These are phyloP conservation scores for Neoscelio sp. DNA, from an alignment of 2,888 invertebrate genomes.

Conservation along the genomic window DNA sequence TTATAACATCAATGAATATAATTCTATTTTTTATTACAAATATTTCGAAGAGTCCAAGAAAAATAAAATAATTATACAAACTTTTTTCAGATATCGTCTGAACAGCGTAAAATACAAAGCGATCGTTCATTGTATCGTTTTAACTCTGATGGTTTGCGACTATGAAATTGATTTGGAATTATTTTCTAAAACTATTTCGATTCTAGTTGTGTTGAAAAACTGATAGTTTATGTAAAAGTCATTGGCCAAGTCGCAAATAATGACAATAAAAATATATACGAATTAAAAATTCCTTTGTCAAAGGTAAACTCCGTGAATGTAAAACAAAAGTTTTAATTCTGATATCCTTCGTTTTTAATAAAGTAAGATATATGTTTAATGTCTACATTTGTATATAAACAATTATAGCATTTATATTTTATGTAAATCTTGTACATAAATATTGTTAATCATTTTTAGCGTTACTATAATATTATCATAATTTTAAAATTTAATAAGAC, in stretches of 20 bases:
- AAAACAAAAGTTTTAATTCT: too few species aligned
- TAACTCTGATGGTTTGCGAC: neutral
- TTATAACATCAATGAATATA: too few species aligned
- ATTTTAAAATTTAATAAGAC: too few species aligned
- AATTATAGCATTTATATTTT: too few species aligned
- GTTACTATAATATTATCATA: too few species aligned
- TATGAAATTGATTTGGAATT: conserved; percentile 12
- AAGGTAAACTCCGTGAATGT: neutral
- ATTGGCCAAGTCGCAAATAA: conserved; percentile 2
- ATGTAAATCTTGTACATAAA: too few species aligned
- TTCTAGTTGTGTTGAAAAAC: conserved; percentile 2
- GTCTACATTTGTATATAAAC: too few species aligned
- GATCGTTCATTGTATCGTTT: conserved; percentile 29
- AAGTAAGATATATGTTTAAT: too few species aligned
- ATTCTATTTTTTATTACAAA: too few species aligned
- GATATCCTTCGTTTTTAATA: too few species aligned
- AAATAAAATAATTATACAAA: conserved; percentile 10
- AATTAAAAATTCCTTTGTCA: conserved; percentile 28
- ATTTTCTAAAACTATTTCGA: neutral
- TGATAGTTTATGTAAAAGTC: neutral
- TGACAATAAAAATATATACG: neutral
- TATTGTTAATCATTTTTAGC: too few species aligned
- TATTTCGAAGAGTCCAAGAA: too few species aligned
- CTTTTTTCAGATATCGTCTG: conserved; percentile 18
- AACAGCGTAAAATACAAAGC: conserved; percentile 29